phyloP scores from a whole-genome alignment of 2,113 vertebrate genomes.

The Sinocyclocheilus anophthalmus region DNA sequence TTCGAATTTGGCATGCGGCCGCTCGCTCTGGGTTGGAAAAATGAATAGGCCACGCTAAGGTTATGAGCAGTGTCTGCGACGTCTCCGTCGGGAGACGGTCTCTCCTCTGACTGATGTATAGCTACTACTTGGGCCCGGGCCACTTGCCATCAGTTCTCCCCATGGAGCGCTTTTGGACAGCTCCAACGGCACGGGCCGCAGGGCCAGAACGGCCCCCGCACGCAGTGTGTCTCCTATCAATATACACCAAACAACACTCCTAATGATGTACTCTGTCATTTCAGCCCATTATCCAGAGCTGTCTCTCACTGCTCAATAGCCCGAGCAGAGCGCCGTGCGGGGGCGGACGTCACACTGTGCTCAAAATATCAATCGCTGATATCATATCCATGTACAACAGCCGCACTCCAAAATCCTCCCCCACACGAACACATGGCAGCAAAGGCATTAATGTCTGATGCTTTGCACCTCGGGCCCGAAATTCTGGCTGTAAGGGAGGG shows the following conservation, averaged over 20 bases:
- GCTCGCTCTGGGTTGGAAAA: neutral
- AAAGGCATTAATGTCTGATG: slow-evolving; percentile 12
- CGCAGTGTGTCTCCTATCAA: slow-evolving; percentile 33
- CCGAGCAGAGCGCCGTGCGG: slow-evolving; percentile 23
- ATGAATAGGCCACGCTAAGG: slow-evolving; percentile 36
- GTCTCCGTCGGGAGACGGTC: neutral
- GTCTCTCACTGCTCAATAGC: slow-evolving; percentile 36
- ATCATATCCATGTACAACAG: slow-evolving; percentile 45
- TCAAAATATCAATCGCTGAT: slow-evolving; percentile 43
- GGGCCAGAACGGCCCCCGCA: slow-evolving; percentile 1
- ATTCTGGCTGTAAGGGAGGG: neutral
- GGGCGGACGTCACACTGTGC: slow-evolving; percentile 36
- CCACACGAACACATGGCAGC: slow-evolving; percentile 18
- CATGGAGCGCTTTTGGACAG: slow-evolving; percentile 28
- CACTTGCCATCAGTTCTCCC: slow-evolving; percentile 37
- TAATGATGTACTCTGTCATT: slow-evolving; percentile 49
- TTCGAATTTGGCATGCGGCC: slow-evolving; percentile 5
- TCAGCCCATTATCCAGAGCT: slow-evolving; percentile 41
- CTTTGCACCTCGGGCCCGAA: slow-evolving; percentile 30
- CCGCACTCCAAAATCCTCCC: slow-evolving; percentile 27
- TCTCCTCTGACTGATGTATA: slow-evolving; percentile 41
- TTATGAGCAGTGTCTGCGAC: slow-evolving; percentile 24
- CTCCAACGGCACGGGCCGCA: slow-evolving; percentile 20
- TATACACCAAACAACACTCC: slow-evolving; percentile 45
- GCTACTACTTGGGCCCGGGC: slow-evolving; percentile 35